A percentile compares a stretch with the other conserved stretches of the same genome.
Conservation (phyloP, 1,140 invertebrate genomes). For the Zaprionus gabonicus region DNA sequence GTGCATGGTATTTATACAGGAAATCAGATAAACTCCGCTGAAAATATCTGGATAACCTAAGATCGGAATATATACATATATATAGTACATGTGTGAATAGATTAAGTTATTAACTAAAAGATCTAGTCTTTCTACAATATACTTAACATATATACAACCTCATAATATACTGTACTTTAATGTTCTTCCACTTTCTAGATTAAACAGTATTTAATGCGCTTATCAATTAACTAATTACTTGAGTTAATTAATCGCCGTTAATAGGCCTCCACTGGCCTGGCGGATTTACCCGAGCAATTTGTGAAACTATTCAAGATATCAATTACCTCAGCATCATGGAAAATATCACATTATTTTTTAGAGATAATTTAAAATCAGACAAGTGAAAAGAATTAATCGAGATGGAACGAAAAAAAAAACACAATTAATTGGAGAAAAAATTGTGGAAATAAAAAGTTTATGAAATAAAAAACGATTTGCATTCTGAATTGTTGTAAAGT, state of each 20-base stretch:
- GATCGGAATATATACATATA: background rate
- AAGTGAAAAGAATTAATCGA: conserved; percentile 20
- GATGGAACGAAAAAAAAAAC: conserved; percentile 30
- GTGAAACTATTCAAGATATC: conserved; percentile 27
- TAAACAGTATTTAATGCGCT: conserved; percentile 32
- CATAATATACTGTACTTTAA: too few relatives aligned
- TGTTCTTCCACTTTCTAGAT: background rate
- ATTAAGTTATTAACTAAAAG: background rate
- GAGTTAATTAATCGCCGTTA: conserved; percentile 35
- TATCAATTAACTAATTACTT: conserved; percentile 51
- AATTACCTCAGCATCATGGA: conserved; percentile 48
- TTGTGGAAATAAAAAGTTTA: conserved; percentile 16
- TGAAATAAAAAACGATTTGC: conserved; percentile 56
- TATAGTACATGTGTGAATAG: background rate
- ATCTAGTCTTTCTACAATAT: background rate
- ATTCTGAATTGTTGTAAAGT: conserved; percentile 72
- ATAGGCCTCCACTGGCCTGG: background rate
- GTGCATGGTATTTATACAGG: background rate
- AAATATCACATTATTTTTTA: conserved; percentile 66
- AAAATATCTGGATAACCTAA: background rate
- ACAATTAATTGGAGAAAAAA: conserved; percentile 41
- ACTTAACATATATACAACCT: background rate
- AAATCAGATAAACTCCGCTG: background rate
- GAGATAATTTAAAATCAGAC: conserved; percentile 25
- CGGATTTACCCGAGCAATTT: background rate